Evolutionary conservation across 2,113 vertebrate genomes (phyloP), one percentile per base, ranked within the genome.

Genomic region (Syrmaticus mikado): DNA sequence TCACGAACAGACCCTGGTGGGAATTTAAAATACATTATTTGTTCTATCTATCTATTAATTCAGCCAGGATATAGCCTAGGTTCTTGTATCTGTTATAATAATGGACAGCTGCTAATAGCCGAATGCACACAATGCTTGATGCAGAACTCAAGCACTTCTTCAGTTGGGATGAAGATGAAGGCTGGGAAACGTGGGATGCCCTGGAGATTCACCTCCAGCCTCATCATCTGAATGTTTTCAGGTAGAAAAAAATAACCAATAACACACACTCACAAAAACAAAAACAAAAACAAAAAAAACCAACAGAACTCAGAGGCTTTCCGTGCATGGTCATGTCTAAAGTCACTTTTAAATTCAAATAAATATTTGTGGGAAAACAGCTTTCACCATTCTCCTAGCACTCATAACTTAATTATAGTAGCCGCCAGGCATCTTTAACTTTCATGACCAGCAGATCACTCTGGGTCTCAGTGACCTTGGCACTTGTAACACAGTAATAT

Each of bases 361-460:
- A 93, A 91, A 92, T 97, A 91, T 96, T 96, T 95, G 95, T 94
- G 87, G 91, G 93, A 83, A 95, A 94, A 89, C 52, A 77, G 45
- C 73, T 95, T 92, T 79, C 85, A 67, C 65, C 91, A 85, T 85
- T 87, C 91, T 95, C 89, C 53, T 94, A 94, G 79, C 2, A 1
- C 76, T 96, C 90, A 78, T 95, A 94, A 95, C 89, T 97, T 94
- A 95, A 96, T 95, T 96, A 90, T 90, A 90, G 90, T 88, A 92
- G 87, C 94, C 9, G 50, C 88, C 88, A 97, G 90, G 93, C 93
- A 90, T 95, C 88, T 94, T 96, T 94, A 92, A 76, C 88, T 96
- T 96, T 87, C 8, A 6, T 92, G 93, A 94, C 94, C 92, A 92
- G 81, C 70, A 75, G 70, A 93, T 94, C 94, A 85, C 62, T 66